A percentile compares a stretch with the other conserved stretches of the same genome.
Conservation (phyloP, 2,113 vertebrate species). For the Aix galericulata region DNA sequence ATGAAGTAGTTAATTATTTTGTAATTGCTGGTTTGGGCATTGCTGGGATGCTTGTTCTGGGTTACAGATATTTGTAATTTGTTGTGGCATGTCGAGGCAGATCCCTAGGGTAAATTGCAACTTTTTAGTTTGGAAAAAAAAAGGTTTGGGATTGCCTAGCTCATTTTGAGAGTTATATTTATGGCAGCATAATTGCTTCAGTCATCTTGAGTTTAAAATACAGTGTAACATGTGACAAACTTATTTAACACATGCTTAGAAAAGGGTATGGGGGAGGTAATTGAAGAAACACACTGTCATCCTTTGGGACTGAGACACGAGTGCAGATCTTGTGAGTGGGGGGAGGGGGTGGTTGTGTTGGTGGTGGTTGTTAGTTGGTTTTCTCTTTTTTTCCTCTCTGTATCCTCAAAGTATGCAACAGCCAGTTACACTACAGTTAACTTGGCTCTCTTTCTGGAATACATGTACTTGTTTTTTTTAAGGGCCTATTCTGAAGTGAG, state of each 20-base stretch:
- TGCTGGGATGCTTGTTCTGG: not conserved
- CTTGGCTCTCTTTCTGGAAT: not conserved
- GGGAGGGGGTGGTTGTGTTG: not conserved
- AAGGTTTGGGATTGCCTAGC: not conserved
- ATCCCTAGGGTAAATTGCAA: not conserved
- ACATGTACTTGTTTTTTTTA: not conserved
- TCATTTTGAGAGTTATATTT: not conserved
- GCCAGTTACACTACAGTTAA: not conserved
- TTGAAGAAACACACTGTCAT: not conserved
- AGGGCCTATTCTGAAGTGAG: not conserved
- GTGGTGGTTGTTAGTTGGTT: not conserved
- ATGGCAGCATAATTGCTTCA: constrained; percentile 15
- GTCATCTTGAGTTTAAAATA: constrained; percentile 26
- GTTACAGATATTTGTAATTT: not conserved
- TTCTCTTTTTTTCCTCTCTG: not conserved
- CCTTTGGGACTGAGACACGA: not conserved
- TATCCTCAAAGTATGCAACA: not conserved
- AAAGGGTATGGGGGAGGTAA: not conserved
- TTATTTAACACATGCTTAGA: not conserved
- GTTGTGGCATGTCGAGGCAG: not conserved
- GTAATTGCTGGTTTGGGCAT: not conserved
- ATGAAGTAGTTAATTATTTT: not conserved
- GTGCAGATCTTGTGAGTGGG: not conserved
- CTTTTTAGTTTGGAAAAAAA: not conserved
- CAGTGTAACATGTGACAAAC: not conserved